These are phyloP conservation scores for Heliconius hewitsoni DNA, from an alignment of 1,140 invertebrate species.

Conservation along the genomic window DNA sequence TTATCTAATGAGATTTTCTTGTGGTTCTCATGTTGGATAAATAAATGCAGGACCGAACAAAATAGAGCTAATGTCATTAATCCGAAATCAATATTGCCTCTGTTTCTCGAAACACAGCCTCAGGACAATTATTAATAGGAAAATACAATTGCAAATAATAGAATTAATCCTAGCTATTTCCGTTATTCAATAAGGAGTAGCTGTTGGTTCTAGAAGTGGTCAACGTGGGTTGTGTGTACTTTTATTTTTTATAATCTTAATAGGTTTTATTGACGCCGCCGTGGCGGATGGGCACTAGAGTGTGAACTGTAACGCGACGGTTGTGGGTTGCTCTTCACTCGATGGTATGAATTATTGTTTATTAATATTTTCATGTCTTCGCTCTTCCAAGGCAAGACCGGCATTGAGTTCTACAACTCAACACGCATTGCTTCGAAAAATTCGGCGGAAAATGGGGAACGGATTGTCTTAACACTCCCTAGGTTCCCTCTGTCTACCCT, in stretches of 20 bases:
- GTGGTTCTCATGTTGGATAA: neutral
- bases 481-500: too few species aligned
- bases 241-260: neutral
- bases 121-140: slow-evolving; percentile 12
- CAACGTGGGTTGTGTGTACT: too few species aligned
- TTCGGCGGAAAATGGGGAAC: too few species aligned
- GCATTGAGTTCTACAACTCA: too few species aligned
- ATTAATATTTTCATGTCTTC: too few species aligned
- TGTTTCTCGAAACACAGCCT: slow-evolving; percentile 15
- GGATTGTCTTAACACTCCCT: too few species aligned
- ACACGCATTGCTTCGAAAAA: too few species aligned
- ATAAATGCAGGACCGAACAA: slow-evolving; percentile 11
- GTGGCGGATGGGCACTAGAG: too few species aligned
- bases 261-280: neutral
- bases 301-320: too few species aligned
- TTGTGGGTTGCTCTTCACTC: too few species aligned
- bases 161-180: neutral
- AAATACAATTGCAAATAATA: slow-evolving; percentile 22
- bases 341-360: too few species aligned
- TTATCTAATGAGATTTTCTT: neutral
- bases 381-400: too few species aligned
- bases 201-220: neutral
- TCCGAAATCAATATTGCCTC: slow-evolving; percentile 21
- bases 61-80: slow-evolving; percentile 26
- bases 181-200: neutral